Base-by-base conservation (phyloP, 2,888 invertebrate genomes). In the Philonicus albiceps region DNA sequence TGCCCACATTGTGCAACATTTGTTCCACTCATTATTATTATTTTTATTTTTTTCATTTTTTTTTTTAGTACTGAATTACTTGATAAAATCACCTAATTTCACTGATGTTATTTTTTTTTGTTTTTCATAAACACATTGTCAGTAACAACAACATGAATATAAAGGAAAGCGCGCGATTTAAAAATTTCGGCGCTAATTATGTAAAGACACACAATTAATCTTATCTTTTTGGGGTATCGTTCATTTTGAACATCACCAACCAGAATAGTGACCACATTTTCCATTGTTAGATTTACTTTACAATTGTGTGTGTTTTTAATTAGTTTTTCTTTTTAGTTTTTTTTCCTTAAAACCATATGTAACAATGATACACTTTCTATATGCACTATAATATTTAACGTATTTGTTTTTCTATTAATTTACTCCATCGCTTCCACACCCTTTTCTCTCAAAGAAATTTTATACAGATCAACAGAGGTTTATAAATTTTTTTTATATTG, bases 351-450 rank as follows among this genome's bases (percentile, higher is more conserved):
- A 87, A 87, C 85, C 43, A 87, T 87, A 83, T 78, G 30, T 87
- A 87, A 86, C 87, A 87, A 87, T 86, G 85, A 87, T 81, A 87
- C 85, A 87, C 80, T 85, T 72, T 74, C 85, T 85, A 85, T 85
- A 85, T 85, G 85, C 85, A 85, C 85, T 85, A 85, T 85, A 81
- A 81, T 83, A 85, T 75, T 75, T 49, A 85, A 85, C 75, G 53
- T 85, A 53, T 75, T 85, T 85, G 40, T 72, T 85, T 40, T 76
- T 49, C 34, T 84, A 85, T 76, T 85, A 76, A 76, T 75, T 85
- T 74, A 75, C 75, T 76, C 49, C 37, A 49, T n/a, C 43, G 64
- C 73, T 22, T 85, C 73, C 49, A 55, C 76, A n/a, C 55, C 5
- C 43, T 75, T 75, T 85, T 74, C n/a, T 75, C 34, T 40, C 43